Conservation (phyloP, 37 sponge, comb jelly and placozoan genomes). For the Spongia lamella region DNA sequence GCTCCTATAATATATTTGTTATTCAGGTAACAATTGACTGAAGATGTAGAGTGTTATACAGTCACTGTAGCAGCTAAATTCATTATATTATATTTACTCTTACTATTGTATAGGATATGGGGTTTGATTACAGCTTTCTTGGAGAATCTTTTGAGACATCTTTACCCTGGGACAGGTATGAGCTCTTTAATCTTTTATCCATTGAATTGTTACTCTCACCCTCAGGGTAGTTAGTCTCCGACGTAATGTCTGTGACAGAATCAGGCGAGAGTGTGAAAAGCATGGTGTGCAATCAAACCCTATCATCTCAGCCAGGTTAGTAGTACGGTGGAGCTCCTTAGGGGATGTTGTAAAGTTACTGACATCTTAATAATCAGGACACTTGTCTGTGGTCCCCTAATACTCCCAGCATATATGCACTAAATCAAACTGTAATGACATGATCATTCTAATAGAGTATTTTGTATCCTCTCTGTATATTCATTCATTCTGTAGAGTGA, state of each 20-base stretch:
- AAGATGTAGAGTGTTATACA: too few species aligned
- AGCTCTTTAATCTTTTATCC: too few species aligned
- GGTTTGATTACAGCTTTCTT: conserved; percentile 78
- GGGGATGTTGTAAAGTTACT: too few species aligned
- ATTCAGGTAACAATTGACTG: too few species aligned
- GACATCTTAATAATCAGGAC: neutral
- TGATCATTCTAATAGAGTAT: too few species aligned
- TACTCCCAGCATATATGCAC: too few species aligned
- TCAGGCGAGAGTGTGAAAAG: conserved; percentile 45
- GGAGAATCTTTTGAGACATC: conserved; percentile 96
- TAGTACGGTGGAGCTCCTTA: too few species aligned
- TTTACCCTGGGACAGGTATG: conserved; percentile 89
- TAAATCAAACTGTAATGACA: too few species aligned
- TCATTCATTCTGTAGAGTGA: conserved; percentile 65
- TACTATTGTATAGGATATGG: conserved; percentile 67
- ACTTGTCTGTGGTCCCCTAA: too few species aligned
- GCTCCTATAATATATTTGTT: too few species aligned
- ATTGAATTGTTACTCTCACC: too few species aligned
- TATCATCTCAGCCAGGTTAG: conserved; percentile 59
- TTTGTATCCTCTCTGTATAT: neutral
- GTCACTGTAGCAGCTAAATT: too few species aligned
- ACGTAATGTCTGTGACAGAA: conserved; percentile 75
- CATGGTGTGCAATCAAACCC: conserved; percentile 22
- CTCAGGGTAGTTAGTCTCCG: conserved; percentile 64
- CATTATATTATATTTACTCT: neutral